Evolutionary conservation across 2,113 vertebrate genomes (phyloP).

Genomic region (Mobula birostris): DNA sequence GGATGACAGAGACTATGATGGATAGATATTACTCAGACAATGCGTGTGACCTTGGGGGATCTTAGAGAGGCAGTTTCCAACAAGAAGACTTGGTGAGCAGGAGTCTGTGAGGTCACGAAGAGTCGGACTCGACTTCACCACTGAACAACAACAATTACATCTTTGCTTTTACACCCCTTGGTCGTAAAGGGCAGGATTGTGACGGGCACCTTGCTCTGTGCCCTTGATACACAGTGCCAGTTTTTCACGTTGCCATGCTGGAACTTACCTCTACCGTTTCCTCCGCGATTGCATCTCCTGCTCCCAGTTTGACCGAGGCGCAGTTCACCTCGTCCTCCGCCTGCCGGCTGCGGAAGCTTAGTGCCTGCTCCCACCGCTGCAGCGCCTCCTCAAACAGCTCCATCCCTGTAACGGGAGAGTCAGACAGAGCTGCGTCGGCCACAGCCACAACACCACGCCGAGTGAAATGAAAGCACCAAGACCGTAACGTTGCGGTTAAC

Average conservation of each 20-base stretch:
- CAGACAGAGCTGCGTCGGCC: neutral
- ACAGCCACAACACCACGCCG: neutral
- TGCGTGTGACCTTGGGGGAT: too few relatives aligned
- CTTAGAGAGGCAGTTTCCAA: too few relatives aligned
- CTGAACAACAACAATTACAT: too few relatives aligned
- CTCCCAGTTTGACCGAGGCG: constrained; percentile 71
- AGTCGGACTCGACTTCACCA: too few relatives aligned
- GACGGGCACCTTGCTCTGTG: neutral
- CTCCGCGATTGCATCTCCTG: constrained; percentile 83
- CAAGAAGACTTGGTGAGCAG: too few relatives aligned
- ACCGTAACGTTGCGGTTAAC: too few relatives aligned
- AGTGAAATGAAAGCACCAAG: neutral
- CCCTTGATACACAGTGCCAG: neutral
- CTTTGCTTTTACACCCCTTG: too few relatives aligned
- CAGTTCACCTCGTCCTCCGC: constrained; percentile 74
- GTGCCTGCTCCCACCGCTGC: constrained; percentile 83
- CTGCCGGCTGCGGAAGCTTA: constrained; percentile 76
- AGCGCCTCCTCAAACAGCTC: constrained; percentile 92
- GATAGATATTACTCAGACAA: too few relatives aligned
- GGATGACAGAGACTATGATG: too few relatives aligned
- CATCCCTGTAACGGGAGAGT: constrained; percentile 65
- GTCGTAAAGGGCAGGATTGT: too few relatives aligned
- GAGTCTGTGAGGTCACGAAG: too few relatives aligned
- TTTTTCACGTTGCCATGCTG: too few relatives aligned
- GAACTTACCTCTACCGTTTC: constrained; percentile 74